Percentiles rank a stretch among this genome's conserved stretches.
Evolutionary conservation across 2,113 vertebrate species (phyloP).

Genomic region (Colaptes auratus): DNA sequence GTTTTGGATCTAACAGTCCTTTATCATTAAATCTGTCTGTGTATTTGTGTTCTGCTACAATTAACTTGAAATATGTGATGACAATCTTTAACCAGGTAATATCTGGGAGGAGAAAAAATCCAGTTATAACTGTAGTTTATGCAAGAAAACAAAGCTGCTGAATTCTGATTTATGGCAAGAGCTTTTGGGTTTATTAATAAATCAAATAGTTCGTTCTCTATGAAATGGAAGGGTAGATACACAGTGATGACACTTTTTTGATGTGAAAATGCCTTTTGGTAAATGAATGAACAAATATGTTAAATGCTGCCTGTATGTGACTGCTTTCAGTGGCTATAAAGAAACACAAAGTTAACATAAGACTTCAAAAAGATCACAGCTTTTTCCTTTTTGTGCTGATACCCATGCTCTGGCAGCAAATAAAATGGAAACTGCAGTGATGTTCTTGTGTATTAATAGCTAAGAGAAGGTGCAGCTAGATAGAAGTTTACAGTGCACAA

Average conservation of each 20-base stretch:
- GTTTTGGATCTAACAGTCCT: constrained; percentile 18
- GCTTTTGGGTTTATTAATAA: background rate
- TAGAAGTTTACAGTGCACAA: background rate
- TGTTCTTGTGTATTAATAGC: background rate
- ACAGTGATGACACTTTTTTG: constrained; percentile 13
- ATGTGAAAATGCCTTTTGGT: constrained; percentile 24
- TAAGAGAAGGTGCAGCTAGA: background rate
- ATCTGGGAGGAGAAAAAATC: constrained; percentile 15
- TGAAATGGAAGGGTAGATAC: background rate
- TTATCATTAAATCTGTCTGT: constrained; percentile 15
- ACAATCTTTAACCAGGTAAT: background rate
- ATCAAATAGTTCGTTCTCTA: background rate
- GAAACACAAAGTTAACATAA: background rate
- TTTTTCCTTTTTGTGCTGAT: background rate
- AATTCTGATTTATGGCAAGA: constrained; percentile 33
- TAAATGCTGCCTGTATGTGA: background rate
- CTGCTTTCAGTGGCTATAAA: background rate
- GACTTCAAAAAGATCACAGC: constrained; percentile 2
- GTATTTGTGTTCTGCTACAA: constrained; percentile 30
- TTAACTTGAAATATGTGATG: constrained; percentile 13
- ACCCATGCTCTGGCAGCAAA: background rate
- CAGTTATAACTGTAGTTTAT: constrained; percentile 8
- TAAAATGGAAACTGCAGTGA: background rate
- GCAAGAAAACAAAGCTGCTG: background rate
- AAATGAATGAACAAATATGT: constrained; percentile 20